Evolutionary conservation across 2,113 vertebrate genomes (phyloP).

Genomic region (Vulpes ferrilata): DNA sequence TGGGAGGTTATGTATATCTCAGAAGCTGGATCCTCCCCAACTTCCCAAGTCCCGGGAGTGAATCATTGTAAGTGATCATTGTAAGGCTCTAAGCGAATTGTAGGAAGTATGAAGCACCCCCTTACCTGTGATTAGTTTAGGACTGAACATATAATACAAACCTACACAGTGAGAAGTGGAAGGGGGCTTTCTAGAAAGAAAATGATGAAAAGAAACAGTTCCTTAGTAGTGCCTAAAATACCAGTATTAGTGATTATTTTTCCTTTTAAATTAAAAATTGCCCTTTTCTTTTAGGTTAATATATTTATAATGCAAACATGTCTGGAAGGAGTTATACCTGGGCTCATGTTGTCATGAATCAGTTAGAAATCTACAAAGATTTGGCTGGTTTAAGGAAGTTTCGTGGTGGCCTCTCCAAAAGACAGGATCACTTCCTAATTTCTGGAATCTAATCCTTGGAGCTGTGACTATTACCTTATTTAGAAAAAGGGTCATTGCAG

Average conservation of each 20-base stretch:
- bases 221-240: neutral
- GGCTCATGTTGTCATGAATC: neutral
- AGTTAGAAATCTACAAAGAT: neutral
- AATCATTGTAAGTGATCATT: neutral
- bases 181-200: neutral
- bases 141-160: neutral
- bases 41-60: neutral
- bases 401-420: neutral
- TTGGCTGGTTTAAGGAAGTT: neutral
- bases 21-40: neutral
- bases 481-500: neutral
- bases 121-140: neutral
- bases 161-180: neutral
- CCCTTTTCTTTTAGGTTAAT: neutral
- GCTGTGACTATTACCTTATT: neutral
- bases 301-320: neutral
- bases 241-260: neutral
- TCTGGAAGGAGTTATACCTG: neutral
- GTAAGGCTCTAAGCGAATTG: neutral
- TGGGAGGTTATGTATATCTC: neutral
- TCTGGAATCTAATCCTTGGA: neutral
- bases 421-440: neutral
- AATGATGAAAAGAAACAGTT: neutral
- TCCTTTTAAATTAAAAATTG: neutral
- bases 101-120: neutral